Conservation (phyloP, 2,797 vertebrate genomes). For the Rachycentron canadum region DNA sequence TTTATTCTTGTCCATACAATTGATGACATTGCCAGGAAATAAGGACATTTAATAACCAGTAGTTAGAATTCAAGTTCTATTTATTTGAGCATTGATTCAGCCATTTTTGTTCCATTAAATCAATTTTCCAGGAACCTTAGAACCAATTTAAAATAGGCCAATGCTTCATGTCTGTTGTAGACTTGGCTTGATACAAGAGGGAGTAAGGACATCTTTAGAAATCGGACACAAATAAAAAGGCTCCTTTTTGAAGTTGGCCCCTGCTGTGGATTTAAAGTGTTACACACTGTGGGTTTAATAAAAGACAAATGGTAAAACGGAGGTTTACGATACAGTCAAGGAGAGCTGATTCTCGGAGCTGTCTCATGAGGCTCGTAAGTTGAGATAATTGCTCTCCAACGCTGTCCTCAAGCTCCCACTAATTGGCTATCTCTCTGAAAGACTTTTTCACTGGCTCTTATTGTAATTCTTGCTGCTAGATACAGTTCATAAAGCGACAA, state of each 20-base stretch:
- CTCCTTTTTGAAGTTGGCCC: slow-evolving; percentile 57
- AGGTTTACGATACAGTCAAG: slow-evolving; percentile 72
- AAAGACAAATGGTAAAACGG: slow-evolving; percentile 70
- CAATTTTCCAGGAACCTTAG: slow-evolving; percentile 4
- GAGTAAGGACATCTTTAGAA: slow-evolving; percentile 50
- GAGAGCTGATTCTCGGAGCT: slow-evolving; percentile 66
- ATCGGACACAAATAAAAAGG: slow-evolving; percentile 55
- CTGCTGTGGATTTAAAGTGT: slow-evolving; percentile 64
- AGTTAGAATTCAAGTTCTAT: background rate
- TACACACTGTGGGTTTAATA: slow-evolving; percentile 71
- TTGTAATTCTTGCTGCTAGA: slow-evolving; percentile 55
- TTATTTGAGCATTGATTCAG: background rate
- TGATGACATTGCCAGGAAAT: background rate
- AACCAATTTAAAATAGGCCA: slow-evolving; percentile 18
- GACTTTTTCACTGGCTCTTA: slow-evolving; percentile 51
- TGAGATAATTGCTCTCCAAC: slow-evolving; percentile 82
- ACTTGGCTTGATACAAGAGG: slow-evolving; percentile 19
- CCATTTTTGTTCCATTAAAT: slow-evolving; percentile 25
- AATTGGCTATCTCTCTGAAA: slow-evolving; percentile 76
- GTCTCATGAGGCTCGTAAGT: slow-evolving; percentile 79
- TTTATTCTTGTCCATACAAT: background rate
- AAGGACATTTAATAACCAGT: background rate
- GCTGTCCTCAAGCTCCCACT: slow-evolving; percentile 74
- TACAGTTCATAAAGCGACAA: slow-evolving; percentile 64
- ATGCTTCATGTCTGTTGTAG: slow-evolving; percentile 1